These are phyloP conservation scores for Phyllostomus hastatus DNA, from an alignment of 2,113 vertebrate species.

Conservation along the genomic window DNA sequence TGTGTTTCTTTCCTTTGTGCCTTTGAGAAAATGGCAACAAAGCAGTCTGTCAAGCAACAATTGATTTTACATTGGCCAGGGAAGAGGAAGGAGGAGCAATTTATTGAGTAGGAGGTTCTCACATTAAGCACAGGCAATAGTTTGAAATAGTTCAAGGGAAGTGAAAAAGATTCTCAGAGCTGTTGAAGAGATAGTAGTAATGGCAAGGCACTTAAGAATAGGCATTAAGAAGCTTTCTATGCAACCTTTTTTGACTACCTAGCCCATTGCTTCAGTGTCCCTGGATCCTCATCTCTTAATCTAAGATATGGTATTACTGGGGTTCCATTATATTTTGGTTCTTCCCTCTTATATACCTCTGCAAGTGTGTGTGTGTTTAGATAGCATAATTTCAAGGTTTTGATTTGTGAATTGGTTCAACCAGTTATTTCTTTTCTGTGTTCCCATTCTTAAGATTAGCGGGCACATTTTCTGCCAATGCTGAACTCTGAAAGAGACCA, in stretches of 20 bases:
- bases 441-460: not conserved
- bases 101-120: constrained; percentile 40
- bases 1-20: constrained; percentile 61
- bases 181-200: constrained; percentile 23
- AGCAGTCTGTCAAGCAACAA: constrained; percentile 58
- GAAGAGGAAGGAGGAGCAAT: constrained; percentile 45
- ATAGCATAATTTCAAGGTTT: not conserved
- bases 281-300: constrained; percentile 6
- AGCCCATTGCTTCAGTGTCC: not conserved
- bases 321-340: not conserved
- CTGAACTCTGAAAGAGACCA: not conserved
- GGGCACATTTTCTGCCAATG: not conserved
- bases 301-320: not conserved
- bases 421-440: not conserved
- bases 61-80: constrained; percentile 65
- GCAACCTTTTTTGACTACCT: not conserved
- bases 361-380: not conserved
- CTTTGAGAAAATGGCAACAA: constrained; percentile 65
- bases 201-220: not conserved
- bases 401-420: not conserved
- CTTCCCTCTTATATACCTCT: constrained; percentile 21
- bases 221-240: constrained; percentile 15
- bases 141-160: constrained; percentile 61
- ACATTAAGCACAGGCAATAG: constrained; percentile 51
- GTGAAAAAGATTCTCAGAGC: constrained; percentile 49